A percentile compares a stretch with the other conserved stretches of the same genome.
Conservation (phyloP, 1,140 invertebrate species). For the Brachionus koreanus region DNA sequence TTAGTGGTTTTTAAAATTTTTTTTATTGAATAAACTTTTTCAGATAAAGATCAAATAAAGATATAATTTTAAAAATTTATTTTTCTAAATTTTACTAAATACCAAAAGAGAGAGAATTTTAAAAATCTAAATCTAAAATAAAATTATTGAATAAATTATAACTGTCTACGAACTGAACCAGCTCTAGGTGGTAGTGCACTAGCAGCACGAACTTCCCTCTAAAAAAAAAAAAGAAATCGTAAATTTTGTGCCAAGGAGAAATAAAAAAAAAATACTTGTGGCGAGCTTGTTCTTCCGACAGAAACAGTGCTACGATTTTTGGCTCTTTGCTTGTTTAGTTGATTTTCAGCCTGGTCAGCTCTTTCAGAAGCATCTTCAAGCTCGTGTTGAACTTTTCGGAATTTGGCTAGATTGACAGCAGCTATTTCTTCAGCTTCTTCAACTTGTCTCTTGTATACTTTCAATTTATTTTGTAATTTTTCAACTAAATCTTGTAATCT, state of each 20-base stretch:
- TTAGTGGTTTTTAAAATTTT: not conserved
- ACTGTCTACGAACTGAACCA: conserved; percentile 43
- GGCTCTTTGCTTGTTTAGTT: conserved; percentile 93
- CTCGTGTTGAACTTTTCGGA: conserved; percentile 75
- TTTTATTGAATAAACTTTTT: not conserved
- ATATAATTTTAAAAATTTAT: not conserved
- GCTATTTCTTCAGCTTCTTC: conserved; percentile 98
- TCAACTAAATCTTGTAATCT: conserved; percentile 95
- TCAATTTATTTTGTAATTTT: conserved; percentile 98
- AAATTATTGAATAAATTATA: not conserved
- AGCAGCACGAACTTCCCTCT: conserved; percentile 19
- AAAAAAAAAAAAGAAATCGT: not conserved
- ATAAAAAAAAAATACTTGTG: not conserved
- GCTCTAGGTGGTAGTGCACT: not conserved
- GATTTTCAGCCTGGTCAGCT: conserved; percentile 92
- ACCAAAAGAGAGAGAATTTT: not conserved
- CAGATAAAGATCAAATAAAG: not conserved
- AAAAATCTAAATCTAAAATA: conserved; percentile 26
- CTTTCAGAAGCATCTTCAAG: conserved; percentile 90
- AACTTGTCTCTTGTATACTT: conserved; percentile 98
- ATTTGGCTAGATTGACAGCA: conserved; percentile 95
- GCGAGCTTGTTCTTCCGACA: conserved; percentile 11
- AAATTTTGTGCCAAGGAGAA: not conserved
- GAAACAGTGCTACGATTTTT: conserved; percentile 75
- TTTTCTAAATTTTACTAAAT: not conserved